Evolutionary conservation across 2,888 invertebrate species (phyloP).

Genomic region (Ophion ellenae): DNA sequence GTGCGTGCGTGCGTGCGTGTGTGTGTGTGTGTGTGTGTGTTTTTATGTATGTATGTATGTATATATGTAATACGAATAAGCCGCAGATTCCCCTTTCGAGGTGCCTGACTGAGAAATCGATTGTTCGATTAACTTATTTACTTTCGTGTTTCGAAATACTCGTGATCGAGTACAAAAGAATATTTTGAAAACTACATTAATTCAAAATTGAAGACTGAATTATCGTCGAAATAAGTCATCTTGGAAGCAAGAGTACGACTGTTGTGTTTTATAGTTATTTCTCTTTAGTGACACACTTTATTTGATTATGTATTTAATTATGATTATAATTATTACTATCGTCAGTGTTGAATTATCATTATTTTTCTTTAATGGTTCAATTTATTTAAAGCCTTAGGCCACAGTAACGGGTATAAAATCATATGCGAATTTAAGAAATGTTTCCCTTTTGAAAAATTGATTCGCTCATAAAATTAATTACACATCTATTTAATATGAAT

Average conservation of each 20-base stretch:
- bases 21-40: not conserved
- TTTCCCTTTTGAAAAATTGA: too few relatives aligned
- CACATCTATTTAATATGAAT: too few relatives aligned
- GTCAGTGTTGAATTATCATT: not conserved
- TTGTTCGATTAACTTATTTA: too few relatives aligned
- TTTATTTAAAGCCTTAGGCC: not conserved
- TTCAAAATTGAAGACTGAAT: not conserved
- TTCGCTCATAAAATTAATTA: too few relatives aligned
- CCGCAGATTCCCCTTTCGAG: not conserved
- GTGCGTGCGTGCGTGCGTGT: not conserved
- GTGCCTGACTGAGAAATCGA: too few relatives aligned
- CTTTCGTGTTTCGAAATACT: too few relatives aligned
- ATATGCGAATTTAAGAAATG: too few relatives aligned
- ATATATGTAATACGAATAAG: not conserved
- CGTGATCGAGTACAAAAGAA: too few relatives aligned
- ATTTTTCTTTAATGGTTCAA: not conserved
- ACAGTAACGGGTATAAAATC: too few relatives aligned
- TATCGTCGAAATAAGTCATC: not conserved
- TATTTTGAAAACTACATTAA: not conserved
- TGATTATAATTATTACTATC: not conserved
- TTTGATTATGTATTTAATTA: not conserved
- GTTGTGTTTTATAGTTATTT: not conserved
- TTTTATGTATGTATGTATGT: not conserved
- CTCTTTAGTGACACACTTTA: not conserved
- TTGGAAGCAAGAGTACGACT: not conserved